phyloP scores from a whole-genome alignment of 2,113 vertebrate species.

The Sporophila hypoxantha region DNA sequence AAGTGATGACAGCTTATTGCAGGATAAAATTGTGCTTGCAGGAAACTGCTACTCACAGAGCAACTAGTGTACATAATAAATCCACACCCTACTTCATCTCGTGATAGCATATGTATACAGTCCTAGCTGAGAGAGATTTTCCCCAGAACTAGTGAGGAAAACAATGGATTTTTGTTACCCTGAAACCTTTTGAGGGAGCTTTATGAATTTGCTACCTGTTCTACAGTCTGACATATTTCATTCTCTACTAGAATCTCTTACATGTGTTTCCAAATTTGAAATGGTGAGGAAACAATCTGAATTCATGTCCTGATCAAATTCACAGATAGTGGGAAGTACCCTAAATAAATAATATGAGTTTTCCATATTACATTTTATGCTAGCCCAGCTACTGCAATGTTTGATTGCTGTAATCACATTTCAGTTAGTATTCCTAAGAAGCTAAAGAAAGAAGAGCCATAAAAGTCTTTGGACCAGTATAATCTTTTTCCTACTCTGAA shows the following conservation, averaged over 20 bases:
- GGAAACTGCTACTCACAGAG: neutral
- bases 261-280: neutral
- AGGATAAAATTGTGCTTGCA: neutral
- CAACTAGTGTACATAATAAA: neutral
- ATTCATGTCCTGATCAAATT: neutral
- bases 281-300: neutral
- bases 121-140: neutral
- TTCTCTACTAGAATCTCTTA: neutral
- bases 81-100: neutral
- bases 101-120: neutral
- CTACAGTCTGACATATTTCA: neutral
- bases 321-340: neutral
- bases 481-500: neutral
- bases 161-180: neutral
- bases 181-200: neutral
- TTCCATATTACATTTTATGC: neutral
- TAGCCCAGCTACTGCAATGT: neutral
- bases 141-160: neutral
- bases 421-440: neutral
- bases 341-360: constrained; percentile 30
- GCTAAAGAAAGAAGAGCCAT: neutral
- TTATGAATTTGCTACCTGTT: neutral
- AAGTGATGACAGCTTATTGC: neutral
- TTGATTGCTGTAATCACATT: constrained; percentile 1
- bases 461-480: neutral